These are phyloP conservation scores for Isoperla grammatica DNA, from an alignment of 2,888 invertebrate genomes.

Conservation along the genomic window DNA sequence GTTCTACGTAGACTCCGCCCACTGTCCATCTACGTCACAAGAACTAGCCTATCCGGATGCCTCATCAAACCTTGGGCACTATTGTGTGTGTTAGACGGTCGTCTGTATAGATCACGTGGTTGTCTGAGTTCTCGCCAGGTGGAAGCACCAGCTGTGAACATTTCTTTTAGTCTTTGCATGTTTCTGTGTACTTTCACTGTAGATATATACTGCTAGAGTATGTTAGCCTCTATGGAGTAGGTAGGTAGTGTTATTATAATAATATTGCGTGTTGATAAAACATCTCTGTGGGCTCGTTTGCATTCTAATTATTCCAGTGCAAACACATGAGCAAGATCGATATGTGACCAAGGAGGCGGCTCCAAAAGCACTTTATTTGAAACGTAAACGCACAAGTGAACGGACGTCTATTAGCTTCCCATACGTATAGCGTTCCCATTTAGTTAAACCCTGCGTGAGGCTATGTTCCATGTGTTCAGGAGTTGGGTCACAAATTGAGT, in stretches of 20 bases:
- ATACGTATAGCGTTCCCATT: no score
- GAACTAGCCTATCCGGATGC: no score
- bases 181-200: background rate
- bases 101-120: no score
- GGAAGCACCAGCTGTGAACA: background rate
- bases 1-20: no score
- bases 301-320: slow-evolving; percentile 6
- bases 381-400: no score
- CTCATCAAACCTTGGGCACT: no score
- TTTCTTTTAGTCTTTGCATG: background rate
- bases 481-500: slow-evolving; percentile 80
- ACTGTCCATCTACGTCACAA: no score
- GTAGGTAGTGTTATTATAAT: background rate
- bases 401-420: no score
- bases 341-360: background rate
- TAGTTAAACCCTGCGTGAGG: background rate
- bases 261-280: no score
- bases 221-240: background rate
- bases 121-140: slow-evolving; percentile 5
- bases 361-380: no score
- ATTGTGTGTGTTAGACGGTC: no score
- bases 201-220: background rate
- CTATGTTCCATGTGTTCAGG: slow-evolving; percentile 47
- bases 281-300: no score
- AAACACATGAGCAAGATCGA: slow-evolving; percentile 34